These are phyloP conservation scores for Datnioides undecimradiatus DNA, from an alignment of 2,113 vertebrate genomes.

Conservation along the genomic window DNA sequence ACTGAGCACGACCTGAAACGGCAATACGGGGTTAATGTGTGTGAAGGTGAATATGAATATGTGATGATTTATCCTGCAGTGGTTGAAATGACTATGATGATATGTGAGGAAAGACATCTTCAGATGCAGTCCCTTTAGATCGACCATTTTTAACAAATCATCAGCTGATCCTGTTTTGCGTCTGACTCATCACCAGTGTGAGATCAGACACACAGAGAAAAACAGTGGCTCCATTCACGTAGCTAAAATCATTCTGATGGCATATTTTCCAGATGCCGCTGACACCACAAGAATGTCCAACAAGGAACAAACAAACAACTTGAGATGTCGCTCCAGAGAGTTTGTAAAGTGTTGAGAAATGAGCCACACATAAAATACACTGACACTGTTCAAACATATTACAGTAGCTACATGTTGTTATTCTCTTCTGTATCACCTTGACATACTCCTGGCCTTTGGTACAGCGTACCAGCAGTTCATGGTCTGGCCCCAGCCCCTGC, in stretches of 20 bases:
- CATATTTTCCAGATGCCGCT: neutral
- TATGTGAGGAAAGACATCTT: neutral
- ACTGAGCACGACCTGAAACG: conserved; percentile 86
- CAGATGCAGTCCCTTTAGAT: neutral
- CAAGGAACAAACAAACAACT: neutral
- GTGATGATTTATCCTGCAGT: neutral
- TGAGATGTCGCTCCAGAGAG: neutral
- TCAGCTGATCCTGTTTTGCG: neutral
- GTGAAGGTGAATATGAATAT: neutral
- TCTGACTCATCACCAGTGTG: neutral
- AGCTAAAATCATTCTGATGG: neutral
- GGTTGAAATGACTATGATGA: neutral
- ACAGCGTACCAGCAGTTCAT: conserved; percentile 93
- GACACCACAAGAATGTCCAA: neutral
- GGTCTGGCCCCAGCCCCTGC: conserved; percentile 90
- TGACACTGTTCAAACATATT: neutral
- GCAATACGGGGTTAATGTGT: neutral
- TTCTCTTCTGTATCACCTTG: conserved; percentile 80
- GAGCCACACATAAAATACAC: neutral
- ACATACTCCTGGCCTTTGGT: conserved; percentile 93
- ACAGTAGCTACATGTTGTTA: neutral
- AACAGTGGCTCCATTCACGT: conserved; percentile 25
- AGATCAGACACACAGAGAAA: neutral
- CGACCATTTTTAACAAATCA: neutral
- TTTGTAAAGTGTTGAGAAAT: neutral